phyloP scores from a whole-genome alignment of 2,113 vertebrate genomes.

The Boleophthalmus pectinirostris region DNA sequence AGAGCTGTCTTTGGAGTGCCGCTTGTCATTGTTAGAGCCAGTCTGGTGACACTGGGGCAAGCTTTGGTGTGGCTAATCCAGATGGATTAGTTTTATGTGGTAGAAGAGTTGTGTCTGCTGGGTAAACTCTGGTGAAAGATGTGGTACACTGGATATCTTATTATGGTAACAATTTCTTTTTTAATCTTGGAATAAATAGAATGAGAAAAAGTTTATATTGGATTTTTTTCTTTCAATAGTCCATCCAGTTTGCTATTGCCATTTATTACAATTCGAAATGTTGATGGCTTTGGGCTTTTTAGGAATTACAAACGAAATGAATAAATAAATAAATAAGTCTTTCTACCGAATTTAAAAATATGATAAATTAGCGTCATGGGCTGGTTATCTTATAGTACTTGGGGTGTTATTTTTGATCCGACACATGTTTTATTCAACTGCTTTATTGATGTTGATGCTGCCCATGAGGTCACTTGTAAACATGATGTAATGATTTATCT shows the following conservation, averaged over 20 bases:
- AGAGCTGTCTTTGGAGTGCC: slow-evolving; percentile 29
- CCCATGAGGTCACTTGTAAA: background rate
- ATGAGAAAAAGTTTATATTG: background rate
- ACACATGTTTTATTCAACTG: too few relatives aligned
- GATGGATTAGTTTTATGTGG: background rate
- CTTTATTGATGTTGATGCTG: too few relatives aligned
- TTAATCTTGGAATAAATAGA: too few relatives aligned
- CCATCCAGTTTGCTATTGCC: background rate
- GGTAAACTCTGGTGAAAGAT: background rate
- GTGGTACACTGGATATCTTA: background rate
- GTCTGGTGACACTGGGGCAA: slow-evolving; percentile 22
- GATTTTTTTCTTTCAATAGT: background rate
- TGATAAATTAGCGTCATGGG: too few relatives aligned
- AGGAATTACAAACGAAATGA: too few relatives aligned
- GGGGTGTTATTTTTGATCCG: too few relatives aligned
- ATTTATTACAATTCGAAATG: background rate
- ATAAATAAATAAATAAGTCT: too few relatives aligned
- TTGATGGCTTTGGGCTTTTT: background rate
- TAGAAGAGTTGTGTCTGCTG: background rate
- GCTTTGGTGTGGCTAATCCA: slow-evolving; percentile 17
- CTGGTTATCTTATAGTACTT: too few relatives aligned
- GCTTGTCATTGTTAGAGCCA: slow-evolving; percentile 33
- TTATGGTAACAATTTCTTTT: background rate
- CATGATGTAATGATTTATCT: background rate
- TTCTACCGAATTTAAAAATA: too few relatives aligned